phyloP scores from a whole-genome alignment of 2,797 vertebrate species.

The Cuculus canorus region DNA sequence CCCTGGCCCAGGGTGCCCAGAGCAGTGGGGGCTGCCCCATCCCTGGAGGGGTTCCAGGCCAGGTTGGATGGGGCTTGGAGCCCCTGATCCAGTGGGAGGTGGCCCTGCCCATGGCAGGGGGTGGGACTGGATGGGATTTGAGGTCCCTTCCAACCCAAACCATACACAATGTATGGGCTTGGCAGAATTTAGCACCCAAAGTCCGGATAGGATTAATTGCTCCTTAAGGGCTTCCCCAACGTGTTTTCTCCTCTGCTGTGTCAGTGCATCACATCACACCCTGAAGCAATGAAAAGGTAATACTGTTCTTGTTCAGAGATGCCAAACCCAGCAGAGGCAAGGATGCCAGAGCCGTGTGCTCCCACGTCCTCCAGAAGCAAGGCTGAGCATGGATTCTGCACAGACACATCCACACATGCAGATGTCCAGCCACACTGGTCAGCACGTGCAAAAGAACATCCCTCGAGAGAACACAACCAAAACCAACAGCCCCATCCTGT shows the following conservation, averaged over 20 bases:
- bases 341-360: neutral
- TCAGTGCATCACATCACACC: neutral
- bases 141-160: no score
- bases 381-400: neutral
- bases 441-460: neutral
- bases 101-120: no score
- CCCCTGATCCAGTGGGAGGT: no score
- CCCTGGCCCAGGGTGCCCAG: no score
- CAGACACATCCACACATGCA: neutral
- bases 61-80: no score
- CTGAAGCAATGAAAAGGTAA: neutral
- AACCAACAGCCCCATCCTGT: neutral
- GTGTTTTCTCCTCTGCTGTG: neutral
- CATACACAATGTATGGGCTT: neutral
- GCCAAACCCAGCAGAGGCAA: neutral
- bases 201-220: neutral
- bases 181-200: neutral
- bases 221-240: neutral
- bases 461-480: neutral
- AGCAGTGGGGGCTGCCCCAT: no score
- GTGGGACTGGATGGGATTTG: no score
- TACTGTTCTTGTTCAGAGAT: rapidly evolving
- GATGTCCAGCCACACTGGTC: neutral
- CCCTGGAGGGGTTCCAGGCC: no score
- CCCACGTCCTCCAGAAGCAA: neutral